Conservation (phyloP, 2,113 vertebrate species). For the Xenus cinereus region DNA sequence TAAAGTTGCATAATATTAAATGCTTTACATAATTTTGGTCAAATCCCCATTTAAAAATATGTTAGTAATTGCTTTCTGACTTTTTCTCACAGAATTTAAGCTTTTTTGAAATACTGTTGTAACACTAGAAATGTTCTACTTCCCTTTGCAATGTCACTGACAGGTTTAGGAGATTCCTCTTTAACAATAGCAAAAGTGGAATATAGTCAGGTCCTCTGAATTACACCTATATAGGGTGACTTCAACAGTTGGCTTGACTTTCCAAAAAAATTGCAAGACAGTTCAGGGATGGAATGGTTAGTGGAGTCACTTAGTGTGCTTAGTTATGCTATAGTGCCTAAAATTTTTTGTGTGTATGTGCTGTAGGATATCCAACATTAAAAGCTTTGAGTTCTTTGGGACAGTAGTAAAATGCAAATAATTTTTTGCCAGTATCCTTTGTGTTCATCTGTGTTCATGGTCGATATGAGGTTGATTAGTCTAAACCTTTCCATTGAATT, state of each 20-base stretch:
- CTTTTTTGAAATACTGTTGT: background rate
- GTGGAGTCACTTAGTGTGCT: background rate
- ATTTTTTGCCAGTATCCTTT: background rate
- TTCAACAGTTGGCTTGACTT: background rate
- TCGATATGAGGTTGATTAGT: background rate
- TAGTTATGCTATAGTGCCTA: background rate
- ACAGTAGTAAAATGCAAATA: background rate
- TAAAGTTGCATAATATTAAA: background rate
- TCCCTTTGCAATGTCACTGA: background rate
- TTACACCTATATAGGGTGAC: background rate
- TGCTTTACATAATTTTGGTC: background rate
- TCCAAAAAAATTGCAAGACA: background rate
- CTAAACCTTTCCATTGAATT: background rate
- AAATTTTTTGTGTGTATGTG: background rate
- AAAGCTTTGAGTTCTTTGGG: background rate
- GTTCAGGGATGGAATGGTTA: background rate
- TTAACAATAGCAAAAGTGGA: background rate
- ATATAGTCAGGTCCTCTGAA: background rate
- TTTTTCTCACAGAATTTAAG: background rate
- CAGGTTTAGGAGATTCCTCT: background rate
- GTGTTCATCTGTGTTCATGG: background rate
- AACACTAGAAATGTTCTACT: background rate
- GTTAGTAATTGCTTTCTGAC: background rate
- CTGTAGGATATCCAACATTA: background rate
- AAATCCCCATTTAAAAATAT: background rate